Evolutionary conservation across 1,140 invertebrate genomes (phyloP).

Genomic region (Drosophila subpulchrella): DNA sequence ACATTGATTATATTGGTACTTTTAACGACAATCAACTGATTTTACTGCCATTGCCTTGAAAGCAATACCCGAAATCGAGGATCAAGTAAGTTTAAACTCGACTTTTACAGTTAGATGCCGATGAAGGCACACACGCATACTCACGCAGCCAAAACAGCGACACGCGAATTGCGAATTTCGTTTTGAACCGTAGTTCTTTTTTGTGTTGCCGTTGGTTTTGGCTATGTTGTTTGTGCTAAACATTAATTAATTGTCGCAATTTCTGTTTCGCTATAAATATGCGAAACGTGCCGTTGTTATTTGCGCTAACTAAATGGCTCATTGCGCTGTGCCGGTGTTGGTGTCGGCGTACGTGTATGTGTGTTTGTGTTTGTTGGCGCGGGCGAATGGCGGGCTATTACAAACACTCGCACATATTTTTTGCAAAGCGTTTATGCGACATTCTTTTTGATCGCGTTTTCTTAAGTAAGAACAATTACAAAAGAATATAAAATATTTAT

Average conservation of each 20-base stretch:
- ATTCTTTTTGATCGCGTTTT: background rate
- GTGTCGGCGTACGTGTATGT: conserved; percentile 7
- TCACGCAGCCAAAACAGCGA: conserved; percentile 28
- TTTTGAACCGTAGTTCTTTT: conserved; percentile 24
- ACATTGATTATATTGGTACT: conserved; percentile 15
- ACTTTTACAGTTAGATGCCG: conserved; percentile 22
- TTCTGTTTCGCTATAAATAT: conserved; percentile 42
- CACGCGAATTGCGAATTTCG: conserved; percentile 64
- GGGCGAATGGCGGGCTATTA: conserved; percentile 69
- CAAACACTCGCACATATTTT: conserved; percentile 9
- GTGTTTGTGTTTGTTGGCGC: conserved; percentile 50
- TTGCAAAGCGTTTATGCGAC: conserved; percentile 41
- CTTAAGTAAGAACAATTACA: no score
- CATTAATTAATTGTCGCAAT: conserved; percentile 54
- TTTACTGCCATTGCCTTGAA: conserved; percentile 13
- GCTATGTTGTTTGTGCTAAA: conserved; percentile 45
- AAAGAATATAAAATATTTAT: no score
- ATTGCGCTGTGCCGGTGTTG: conserved; percentile 53
- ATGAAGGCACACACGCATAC: conserved; percentile 16
- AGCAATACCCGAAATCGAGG: conserved; percentile 9
- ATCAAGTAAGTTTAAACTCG: conserved; percentile 47
- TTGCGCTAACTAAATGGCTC: conserved; percentile 39
- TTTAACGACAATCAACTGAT: background rate
- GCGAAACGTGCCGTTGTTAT: conserved; percentile 38
- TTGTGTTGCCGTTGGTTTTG: conserved; percentile 14